Conservation (phyloP, 2,797 vertebrate species). For the Sebastes iracundus region DNA sequence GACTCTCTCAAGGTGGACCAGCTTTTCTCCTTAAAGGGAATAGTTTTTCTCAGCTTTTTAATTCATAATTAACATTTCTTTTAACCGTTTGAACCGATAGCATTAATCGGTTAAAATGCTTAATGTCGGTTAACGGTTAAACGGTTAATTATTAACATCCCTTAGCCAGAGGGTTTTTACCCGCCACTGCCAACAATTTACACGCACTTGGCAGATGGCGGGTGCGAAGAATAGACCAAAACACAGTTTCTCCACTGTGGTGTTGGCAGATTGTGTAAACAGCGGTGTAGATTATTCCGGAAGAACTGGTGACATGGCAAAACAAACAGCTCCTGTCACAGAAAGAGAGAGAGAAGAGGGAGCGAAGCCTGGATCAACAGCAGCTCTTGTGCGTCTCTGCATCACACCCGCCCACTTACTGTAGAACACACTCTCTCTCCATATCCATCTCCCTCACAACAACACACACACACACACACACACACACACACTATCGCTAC, state of each 20-base stretch:
- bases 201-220: too few relatives aligned
- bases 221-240: background rate
- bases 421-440: constrained; percentile 24
- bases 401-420: constrained; percentile 38
- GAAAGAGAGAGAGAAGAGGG: background rate
- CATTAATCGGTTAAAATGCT: too few relatives aligned
- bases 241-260: background rate
- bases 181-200: too few relatives aligned
- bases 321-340: background rate
- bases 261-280: background rate
- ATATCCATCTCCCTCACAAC: background rate
- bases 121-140: too few relatives aligned
- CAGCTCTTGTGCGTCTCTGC: background rate
- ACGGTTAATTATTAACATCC: too few relatives aligned
- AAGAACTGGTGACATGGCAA: background rate
- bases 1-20: too few relatives aligned
- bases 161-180: too few relatives aligned
- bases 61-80: too few relatives aligned
- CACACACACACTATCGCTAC: constrained; percentile 13
- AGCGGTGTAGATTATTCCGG: background rate
- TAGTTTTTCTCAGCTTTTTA: too few relatives aligned
- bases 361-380: background rate
- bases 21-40: too few relatives aligned
- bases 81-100: too few relatives aligned
- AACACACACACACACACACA: constrained; percentile 28